Conservation (phyloP, 2,888 invertebrate species). For the Xestobium rufovillosum region DNA sequence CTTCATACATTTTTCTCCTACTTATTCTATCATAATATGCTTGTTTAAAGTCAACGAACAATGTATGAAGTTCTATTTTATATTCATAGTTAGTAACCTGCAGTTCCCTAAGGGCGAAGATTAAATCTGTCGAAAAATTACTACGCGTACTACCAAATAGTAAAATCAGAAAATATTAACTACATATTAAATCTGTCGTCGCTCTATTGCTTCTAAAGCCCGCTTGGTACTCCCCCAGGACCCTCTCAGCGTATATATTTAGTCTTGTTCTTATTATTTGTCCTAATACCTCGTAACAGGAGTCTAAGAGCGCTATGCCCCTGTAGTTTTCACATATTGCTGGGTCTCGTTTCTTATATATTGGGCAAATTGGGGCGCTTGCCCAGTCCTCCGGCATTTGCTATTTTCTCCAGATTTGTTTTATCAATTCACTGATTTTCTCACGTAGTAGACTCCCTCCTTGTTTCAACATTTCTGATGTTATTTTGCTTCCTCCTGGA, state of each 20-base stretch:
- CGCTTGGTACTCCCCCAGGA: conserved; percentile 7
- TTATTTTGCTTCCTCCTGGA: too few species aligned
- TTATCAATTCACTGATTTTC: too few species aligned
- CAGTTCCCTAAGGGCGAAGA: conserved; percentile 4
- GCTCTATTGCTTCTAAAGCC: conserved; percentile 6
- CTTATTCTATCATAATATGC: conserved; percentile 1
- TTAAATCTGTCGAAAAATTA: conserved; percentile 5
- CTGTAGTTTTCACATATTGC: background rate
- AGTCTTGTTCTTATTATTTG: background rate
- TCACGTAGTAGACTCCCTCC: too few species aligned
- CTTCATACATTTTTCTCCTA: background rate
- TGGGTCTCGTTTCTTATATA: too few species aligned
- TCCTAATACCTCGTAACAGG: background rate
- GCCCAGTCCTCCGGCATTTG: background rate
- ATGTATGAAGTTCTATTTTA: background rate
- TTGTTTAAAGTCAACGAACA: conserved; percentile 1
- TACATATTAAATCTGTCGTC: conserved; percentile 3
- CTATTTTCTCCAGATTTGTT: conserved; percentile 1
- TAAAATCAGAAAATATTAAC: too few species aligned
- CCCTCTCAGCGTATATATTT: background rate
- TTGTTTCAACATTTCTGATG: too few species aligned
- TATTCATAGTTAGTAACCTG: conserved; percentile 4
- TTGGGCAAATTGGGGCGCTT: too few species aligned
- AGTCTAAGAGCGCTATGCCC: background rate
- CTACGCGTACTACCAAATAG: too few species aligned